Percentiles rank a stretch among this genome's conserved stretches.
Evolutionary conservation across 1,140 invertebrate genomes (phyloP).

Genomic region (Euura lappo): DNA sequence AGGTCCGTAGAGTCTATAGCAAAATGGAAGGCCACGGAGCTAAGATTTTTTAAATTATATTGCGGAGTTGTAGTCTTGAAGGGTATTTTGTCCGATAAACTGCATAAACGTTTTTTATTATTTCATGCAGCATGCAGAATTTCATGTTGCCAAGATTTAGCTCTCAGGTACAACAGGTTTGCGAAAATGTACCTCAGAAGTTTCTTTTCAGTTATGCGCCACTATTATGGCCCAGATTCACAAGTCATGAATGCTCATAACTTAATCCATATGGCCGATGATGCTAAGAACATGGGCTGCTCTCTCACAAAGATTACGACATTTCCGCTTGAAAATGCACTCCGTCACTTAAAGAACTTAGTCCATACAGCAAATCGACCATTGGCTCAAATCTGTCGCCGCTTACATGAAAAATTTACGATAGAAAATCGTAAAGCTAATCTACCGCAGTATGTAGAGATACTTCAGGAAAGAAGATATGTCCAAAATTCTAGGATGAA

Average conservation of each 20-base stretch:
- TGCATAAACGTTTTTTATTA: slow-evolving; percentile 27
- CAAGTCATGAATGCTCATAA: slow-evolving; percentile 8
- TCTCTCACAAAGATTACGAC: slow-evolving; percentile 12
- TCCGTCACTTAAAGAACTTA: background rate
- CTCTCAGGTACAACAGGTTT: background rate
- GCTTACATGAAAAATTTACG: slow-evolving; percentile 17
- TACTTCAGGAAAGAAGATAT: background rate
- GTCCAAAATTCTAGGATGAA: background rate
- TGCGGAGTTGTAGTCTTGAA: slow-evolving; percentile 24
- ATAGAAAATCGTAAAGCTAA: background rate
- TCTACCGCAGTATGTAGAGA: background rate
- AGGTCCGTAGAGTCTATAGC: slow-evolving; percentile 18
- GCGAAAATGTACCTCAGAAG: background rate
- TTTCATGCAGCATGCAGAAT: slow-evolving; percentile 25
- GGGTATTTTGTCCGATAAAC: slow-evolving; percentile 14
- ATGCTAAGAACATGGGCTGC: slow-evolving; percentile 5
- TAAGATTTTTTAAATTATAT: slow-evolving; percentile 29
- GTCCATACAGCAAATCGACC: slow-evolving; percentile 22
- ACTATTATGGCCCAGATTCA: background rate
- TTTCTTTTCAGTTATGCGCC: background rate
- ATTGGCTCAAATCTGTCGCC: slow-evolving; percentile 17
- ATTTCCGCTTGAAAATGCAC: slow-evolving; percentile 20
- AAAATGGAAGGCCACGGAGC: slow-evolving; percentile 31
- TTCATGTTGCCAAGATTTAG: slow-evolving; percentile 17
- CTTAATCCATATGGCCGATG: slow-evolving; percentile 13